Base-by-base conservation (phyloP, 92 coral and sea anemone species). In the Pocillopora grandis region DNA sequence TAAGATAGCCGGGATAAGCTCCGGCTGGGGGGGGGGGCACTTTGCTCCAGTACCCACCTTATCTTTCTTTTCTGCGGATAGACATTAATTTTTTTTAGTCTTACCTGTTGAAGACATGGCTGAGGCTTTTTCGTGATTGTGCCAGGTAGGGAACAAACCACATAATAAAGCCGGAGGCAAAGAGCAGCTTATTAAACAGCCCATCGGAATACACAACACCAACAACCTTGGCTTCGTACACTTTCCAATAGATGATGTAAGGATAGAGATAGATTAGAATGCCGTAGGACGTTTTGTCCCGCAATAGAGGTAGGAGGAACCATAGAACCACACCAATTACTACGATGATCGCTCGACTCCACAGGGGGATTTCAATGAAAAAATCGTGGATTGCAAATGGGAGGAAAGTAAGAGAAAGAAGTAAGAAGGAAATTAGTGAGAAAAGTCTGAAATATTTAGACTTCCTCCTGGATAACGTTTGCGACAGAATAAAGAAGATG, bases 261-360 rank as follows among this genome's bases (percentile, higher is more conserved):
- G 96, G 90, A 71, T 90, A 95, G 79, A 87, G 62, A 73, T 89
- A 89, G 36, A 91, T 74, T 17, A 95, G 80, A 66, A 92, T 69
- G 18, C 86, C 93, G 73, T 86, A 71, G 0, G 91, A 79, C 5
- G 92, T 90, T 59, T 79, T 91, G 20, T 79, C 91, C 20, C 98
- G 90, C 33, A 95, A 62, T 42, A 88, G 87, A 37, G 98, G 96
- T 42, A 95, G 74, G 12, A 87, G 87, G 18, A 92, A 31, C 96
- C 95, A 92, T 19, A 88, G 37, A 1, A 89, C 27, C 37, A 86
- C 42, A 23, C 84, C 80, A 19, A 86, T 31, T 0, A 21, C 35
- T 4, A 82, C 76, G 35, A 83, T 55, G 3, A 86, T 36, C 12
- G 27, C 52, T 64, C 64, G 75, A 20, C 62, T 52, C 93, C 93